Percentiles rank a stretch among this genome's conserved stretches.
Evolutionary conservation across 2,888 invertebrate genomes (phyloP).

Genomic region (Athripsodes cinereus): DNA sequence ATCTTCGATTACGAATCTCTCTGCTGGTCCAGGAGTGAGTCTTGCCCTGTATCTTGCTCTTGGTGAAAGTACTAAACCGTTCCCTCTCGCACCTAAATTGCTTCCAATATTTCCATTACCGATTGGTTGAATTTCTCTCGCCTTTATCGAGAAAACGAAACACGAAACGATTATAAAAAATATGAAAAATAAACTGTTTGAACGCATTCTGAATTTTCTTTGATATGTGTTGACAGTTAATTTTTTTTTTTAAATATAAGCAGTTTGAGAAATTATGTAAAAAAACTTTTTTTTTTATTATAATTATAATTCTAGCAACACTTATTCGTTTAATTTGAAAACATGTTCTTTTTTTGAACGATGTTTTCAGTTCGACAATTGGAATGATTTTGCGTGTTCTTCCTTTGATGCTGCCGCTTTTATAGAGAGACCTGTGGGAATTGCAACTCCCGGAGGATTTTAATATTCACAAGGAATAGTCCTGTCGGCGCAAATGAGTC

Average conservation of each 20-base stretch:
- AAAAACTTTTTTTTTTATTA: neutral
- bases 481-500: constrained; percentile 17
- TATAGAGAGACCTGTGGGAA: constrained; percentile 18
- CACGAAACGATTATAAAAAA: constrained; percentile 9
- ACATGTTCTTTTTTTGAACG: neutral
- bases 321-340: neutral
- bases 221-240: neutral
- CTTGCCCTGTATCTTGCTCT: constrained; percentile 27
- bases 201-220: too few species aligned
- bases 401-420: constrained; percentile 5
- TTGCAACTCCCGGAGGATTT: constrained; percentile 9
- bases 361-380: neutral
- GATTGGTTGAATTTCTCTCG: constrained; percentile 12
- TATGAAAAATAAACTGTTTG: constrained; percentile 9
- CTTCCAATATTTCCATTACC: constrained; percentile 34
- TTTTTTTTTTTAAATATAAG: neutral
- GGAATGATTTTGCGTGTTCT: neutral
- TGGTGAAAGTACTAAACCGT: constrained; percentile 28
- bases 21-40: constrained; percentile 30
- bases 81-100: constrained; percentile 23
- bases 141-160: constrained; percentile 5
- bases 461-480: constrained; percentile 19
- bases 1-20: constrained; percentile 35
- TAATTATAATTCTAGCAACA: neutral
- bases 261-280: too few species aligned